Percentiles rank a stretch among this genome's conserved stretches.
These are phyloP conservation scores for Micrastur ruficollis DNA, from an alignment of 2,797 vertebrate species.

Conservation along the genomic window DNA sequence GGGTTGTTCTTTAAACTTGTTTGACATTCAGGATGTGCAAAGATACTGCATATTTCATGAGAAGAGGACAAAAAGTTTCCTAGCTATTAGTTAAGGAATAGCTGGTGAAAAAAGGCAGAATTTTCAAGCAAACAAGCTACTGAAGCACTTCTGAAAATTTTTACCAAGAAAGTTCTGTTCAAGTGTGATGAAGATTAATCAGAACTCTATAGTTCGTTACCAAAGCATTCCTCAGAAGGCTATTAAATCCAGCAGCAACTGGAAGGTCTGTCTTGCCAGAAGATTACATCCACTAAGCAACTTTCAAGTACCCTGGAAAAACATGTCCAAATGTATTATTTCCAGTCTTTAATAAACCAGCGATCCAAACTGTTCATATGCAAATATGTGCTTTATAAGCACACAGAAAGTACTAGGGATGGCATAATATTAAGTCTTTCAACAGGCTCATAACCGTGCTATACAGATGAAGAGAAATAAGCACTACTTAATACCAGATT, in stretches of 20 bases:
- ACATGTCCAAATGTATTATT: neutral
- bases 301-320: neutral
- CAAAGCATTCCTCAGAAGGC: neutral
- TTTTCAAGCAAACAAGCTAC: neutral
- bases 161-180: neutral
- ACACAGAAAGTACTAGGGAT: neutral
- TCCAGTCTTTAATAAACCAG: neutral
- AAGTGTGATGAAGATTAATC: neutral
- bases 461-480: neutral
- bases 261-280: neutral
- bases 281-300: conserved; percentile 4
- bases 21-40: neutral
- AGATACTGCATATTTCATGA: neutral
- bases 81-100: neutral
- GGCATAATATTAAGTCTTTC: neutral
- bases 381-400: neutral
- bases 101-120: neutral
- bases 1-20: neutral
- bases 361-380: neutral
- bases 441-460: neutral
- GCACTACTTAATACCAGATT: neutral
- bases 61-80: neutral
- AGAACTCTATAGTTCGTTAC: neutral
- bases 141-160: neutral
- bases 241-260: conserved; percentile 7